Percentiles rank a stretch among this genome's conserved stretches.
phyloP scores from a whole-genome alignment of 2,888 invertebrate genomes.

The Lumbricus terrestris region DNA sequence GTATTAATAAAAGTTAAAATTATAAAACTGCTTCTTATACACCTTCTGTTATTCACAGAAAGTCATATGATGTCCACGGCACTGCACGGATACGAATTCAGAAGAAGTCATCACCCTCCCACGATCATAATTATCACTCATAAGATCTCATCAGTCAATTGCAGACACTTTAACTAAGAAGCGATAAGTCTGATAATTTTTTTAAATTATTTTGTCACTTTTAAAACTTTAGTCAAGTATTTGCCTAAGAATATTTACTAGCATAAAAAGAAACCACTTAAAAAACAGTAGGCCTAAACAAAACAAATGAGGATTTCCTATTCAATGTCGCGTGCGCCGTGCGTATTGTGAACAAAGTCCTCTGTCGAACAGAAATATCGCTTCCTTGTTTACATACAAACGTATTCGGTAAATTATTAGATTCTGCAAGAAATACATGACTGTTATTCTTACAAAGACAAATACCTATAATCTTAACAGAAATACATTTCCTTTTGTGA shows the following conservation, averaged over 20 bases:
- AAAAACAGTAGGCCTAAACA: neutral
- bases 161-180: neutral
- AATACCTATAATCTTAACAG: no score
- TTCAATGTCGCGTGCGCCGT: neutral
- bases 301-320: neutral
- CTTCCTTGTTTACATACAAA: no score
- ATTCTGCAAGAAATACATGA: no score
- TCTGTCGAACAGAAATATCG: no score
- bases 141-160: neutral
- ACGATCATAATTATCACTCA: neutral
- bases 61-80: neutral
- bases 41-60: neutral
- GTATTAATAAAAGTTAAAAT: neutral
- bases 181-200: neutral
- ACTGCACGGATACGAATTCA: neutral
- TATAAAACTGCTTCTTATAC: neutral
- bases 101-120: neutral
- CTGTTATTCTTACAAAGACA: no score
- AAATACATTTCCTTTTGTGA: no score
- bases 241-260: no score
- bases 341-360: no score
- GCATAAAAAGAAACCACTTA: neutral
- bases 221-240: neutral
- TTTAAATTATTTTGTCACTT: neutral
- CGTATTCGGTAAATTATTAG: no score